Base-by-base conservation (phyloP, 2,888 invertebrate species). In the Stenodema calcarata region DNA sequence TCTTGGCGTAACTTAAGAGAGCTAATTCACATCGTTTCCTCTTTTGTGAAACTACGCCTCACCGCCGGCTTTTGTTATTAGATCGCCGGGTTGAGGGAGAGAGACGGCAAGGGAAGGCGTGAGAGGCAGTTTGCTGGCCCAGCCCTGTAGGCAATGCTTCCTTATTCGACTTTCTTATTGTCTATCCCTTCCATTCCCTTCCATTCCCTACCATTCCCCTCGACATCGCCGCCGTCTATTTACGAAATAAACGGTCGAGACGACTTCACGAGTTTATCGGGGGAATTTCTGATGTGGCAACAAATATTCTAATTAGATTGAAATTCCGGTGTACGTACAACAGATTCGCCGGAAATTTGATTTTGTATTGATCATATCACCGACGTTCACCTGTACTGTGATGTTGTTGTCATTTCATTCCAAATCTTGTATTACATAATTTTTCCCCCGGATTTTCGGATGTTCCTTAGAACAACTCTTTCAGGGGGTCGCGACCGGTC, bases 1-100 rank as follows among this genome's bases (percentile, higher is more conserved):
- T n/a, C 41, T 41, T 30, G 30, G 73, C 35, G 35, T 73, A 41
- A 35, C 73, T 73, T 73, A 41, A 41, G 35, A 73, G 73, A 35
- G 35, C 41, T 62, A 62, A 73, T 73, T 73, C 73, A 73, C 73
- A 35, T 73, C 41, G 73, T 30, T 73, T 73, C 73, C 73, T 28
- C 73, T 41, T 30, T 73, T 73, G 41, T 73, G 41, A 16, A 73
- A 73, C 73, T 73, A 73, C 35, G 41, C 73, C n/a, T 35, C 73
- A 73, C 73, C 62, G 23, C 9, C 62, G 62, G 62, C 62, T 62
- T 62, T 62, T 62, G 62, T 62, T 62, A 62, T 62, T 62, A 23
- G 62, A 62, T 62, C 62, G 62, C 27, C 27, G 62, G 9, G n/a
- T 18, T 50, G 50, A 50, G n/a, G 16, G 50, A 7, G 62, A 18